Evolutionary conservation across 2,888 invertebrate genomes (phyloP).

Genomic region (Lacanobia oleracea): DNA sequence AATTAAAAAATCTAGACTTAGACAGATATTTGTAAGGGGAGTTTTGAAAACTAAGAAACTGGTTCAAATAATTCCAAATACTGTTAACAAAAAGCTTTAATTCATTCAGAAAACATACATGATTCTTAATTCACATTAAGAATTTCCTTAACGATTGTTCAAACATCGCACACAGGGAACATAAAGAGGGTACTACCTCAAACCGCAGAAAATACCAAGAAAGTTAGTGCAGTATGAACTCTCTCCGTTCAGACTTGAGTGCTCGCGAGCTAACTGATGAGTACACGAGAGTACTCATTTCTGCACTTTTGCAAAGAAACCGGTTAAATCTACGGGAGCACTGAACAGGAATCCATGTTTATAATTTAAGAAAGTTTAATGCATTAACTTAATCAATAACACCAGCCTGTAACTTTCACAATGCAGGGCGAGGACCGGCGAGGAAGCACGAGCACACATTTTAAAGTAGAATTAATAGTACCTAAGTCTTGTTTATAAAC

Average conservation of each 20-base stretch:
- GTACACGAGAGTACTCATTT: slow-evolving; percentile 27
- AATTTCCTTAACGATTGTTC: neutral
- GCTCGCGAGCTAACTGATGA: slow-evolving; percentile 16
- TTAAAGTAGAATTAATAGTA: no score
- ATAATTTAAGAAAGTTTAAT: neutral
- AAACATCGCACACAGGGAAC: neutral
- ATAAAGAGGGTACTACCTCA: neutral
- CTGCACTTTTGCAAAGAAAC: no score
- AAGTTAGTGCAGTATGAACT: slow-evolving; percentile 21
- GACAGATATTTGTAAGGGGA: neutral
- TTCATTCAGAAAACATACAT: neutral
- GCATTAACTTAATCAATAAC: no score
- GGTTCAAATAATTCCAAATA: neutral
- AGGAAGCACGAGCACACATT: no score
- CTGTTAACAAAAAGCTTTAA: neutral
- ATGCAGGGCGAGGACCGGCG: no score
- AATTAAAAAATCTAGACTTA: neutral
- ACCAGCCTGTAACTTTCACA: no score
- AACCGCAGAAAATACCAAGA: slow-evolving; percentile 5
- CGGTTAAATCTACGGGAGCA: neutral
- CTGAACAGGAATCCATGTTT: neutral
- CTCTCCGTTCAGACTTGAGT: slow-evolving; percentile 12
- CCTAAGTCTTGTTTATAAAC: no score
- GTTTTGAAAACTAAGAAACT: neutral
- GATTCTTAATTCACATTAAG: neutral